Conservation (phyloP, 1,140 invertebrate genomes). For the Platorchestia sp. region DNA sequence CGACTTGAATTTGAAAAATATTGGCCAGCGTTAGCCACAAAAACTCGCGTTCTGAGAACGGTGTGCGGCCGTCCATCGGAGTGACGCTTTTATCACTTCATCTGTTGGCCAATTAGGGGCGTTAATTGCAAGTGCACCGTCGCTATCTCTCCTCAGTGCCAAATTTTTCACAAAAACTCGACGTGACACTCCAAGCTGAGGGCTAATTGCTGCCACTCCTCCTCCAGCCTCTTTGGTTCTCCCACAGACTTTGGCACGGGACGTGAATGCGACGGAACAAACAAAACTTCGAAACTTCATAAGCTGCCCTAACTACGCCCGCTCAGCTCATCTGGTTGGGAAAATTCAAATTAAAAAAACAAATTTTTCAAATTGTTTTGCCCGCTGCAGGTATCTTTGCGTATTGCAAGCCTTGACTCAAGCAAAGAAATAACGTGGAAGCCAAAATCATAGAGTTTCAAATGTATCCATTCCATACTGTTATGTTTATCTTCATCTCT, state of each 20-base stretch:
- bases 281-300: neutral
- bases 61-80: neutral
- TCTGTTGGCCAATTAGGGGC: conserved; percentile 27
- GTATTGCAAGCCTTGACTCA: neutral
- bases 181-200: neutral
- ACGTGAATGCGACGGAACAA: neutral
- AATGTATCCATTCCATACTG: too few species aligned
- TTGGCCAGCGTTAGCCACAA: neutral
- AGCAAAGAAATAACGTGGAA: too few species aligned
- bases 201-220: neutral
- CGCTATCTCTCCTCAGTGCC: neutral
- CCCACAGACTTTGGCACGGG: neutral
- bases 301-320: neutral
- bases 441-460: too few species aligned
- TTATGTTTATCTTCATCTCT: too few species aligned
- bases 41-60: neutral
- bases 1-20: neutral
- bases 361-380: neutral
- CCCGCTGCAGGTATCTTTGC: neutral
- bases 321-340: neutral
- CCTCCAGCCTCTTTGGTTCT: neutral
- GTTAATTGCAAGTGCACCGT: neutral
- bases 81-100: conserved; percentile 24
- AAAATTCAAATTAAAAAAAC: too few species aligned
- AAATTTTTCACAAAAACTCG: conserved; percentile 25